phyloP scores from a whole-genome alignment of 2,113 vertebrate genomes.

The Pavo muticus region DNA sequence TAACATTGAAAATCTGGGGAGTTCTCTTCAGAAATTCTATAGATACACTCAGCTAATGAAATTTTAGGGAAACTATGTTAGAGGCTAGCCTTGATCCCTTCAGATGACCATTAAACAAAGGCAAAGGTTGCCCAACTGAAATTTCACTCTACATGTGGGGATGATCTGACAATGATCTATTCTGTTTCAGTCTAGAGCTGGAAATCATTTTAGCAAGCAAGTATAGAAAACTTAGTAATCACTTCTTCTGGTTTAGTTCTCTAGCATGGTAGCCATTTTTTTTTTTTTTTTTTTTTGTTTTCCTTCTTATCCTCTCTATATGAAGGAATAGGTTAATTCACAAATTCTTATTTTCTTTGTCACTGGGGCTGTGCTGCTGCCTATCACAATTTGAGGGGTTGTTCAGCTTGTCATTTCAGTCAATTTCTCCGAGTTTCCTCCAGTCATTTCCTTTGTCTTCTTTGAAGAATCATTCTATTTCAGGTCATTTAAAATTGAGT shows the following conservation, averaged over 20 bases:
- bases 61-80: neutral
- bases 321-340: neutral
- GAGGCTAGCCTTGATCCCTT: neutral
- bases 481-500: neutral
- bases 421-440: neutral
- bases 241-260: neutral
- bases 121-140: neutral
- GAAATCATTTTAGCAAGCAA: neutral
- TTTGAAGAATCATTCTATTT: neutral
- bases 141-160: neutral
- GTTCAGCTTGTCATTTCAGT: neutral
- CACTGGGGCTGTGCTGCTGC: neutral
- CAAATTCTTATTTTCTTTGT: neutral
- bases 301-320: neutral
- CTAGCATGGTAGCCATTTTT: neutral
- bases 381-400: neutral
- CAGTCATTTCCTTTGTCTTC: neutral
- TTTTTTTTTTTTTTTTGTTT: neutral
- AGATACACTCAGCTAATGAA: neutral
- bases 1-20: constrained; percentile 21
- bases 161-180: neutral
- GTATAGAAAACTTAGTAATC: neutral
- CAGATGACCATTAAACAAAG: neutral
- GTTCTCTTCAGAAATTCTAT: neutral
- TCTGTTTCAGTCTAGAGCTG: neutral